These are phyloP conservation scores for Aporophyla lueneburgensis DNA, from an alignment of 2,888 invertebrate genomes.

Conservation along the genomic window DNA sequence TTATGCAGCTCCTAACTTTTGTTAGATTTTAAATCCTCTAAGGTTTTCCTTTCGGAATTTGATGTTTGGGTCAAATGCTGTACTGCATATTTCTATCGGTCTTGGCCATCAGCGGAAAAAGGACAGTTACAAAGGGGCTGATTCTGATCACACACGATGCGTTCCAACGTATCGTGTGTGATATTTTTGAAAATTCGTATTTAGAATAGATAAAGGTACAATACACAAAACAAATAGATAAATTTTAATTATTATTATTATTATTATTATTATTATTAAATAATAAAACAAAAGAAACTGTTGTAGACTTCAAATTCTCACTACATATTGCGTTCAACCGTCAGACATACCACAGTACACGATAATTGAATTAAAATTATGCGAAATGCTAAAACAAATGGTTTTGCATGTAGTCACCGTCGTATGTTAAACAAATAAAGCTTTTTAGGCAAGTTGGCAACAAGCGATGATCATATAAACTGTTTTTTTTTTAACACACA, in stretches of 20 bases:
- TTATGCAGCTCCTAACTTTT: not conserved
- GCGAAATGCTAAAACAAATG: conserved; percentile 53
- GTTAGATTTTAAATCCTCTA: too few relatives aligned
- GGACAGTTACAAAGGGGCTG: not conserved
- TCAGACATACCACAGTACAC: conserved; percentile 17
- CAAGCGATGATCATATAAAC: conserved; percentile 73
- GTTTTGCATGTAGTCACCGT: conserved; percentile 31
- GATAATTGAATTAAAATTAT: conserved; percentile 62
- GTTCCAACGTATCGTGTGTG: not conserved
- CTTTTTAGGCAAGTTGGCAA: conserved; percentile 83
- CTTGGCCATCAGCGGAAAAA: not conserved
- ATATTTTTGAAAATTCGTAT: not conserved
- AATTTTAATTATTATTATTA: too few relatives aligned
- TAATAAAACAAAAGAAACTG: not conserved
- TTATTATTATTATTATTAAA: too few relatives aligned
- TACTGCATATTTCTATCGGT: too few relatives aligned
- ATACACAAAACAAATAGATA: conserved; percentile 4
- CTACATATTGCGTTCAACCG: conserved; percentile 20
- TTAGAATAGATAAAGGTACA: not conserved
- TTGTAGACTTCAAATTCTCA: conserved; percentile 37
- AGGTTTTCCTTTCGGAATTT: not conserved
- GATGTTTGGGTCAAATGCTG: not conserved
- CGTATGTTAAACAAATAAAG: conserved; percentile 55
- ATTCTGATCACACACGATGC: too few relatives aligned
- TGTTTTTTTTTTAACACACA: conserved; percentile 71